Evolutionary conservation across 2,888 invertebrate genomes (phyloP).

Genomic region (Chromoteleia sp.): DNA sequence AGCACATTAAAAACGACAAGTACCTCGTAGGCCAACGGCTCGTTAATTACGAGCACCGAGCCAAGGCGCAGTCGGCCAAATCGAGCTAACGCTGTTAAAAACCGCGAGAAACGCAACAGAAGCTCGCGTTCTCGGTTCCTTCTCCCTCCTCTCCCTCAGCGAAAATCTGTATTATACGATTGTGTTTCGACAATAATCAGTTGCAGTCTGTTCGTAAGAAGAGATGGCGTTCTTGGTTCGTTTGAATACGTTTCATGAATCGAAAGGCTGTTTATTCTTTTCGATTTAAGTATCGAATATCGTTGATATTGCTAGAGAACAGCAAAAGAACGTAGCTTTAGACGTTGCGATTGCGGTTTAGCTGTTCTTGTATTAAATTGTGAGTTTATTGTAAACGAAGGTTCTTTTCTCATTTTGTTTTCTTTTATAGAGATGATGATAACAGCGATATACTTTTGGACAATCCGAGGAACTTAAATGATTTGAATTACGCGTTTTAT

Average conservation of each 20-base stretch:
- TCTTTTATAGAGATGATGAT: slow-evolving; percentile 8
- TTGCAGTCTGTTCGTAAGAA: neutral
- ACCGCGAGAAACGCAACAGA: neutral
- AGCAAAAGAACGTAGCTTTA: too few relatives aligned
- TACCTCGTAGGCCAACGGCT: slow-evolving; percentile 98
- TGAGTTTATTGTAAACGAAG: slow-evolving; percentile 7
- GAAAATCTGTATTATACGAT: slow-evolving; percentile 18
- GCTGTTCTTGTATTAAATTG: slow-evolving; percentile 8
- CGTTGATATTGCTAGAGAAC: too few relatives aligned
- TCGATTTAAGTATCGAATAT: too few relatives aligned
- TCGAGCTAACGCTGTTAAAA: slow-evolving; percentile 75
- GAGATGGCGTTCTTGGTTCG: neutral
- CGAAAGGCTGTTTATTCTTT: neutral
- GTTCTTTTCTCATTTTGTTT: slow-evolving; percentile 68
- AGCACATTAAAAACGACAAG: slow-evolving; percentile 99
- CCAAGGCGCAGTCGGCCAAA: slow-evolving; percentile 84
- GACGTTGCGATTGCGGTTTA: neutral
- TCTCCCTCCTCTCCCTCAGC: neutral
- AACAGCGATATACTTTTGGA: slow-evolving; percentile 7
- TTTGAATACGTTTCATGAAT: neutral
- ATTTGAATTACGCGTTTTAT: neutral
- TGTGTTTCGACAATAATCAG: slow-evolving; percentile 52
- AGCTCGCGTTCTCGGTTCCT: too few relatives aligned
- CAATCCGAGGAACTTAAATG: neutral
- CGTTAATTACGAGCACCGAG: slow-evolving; percentile 97